Evolutionary conservation across 2,888 invertebrate genomes (phyloP), one percentile per base, ranked within the genome.

Genomic region (Trissolcus japonicus): DNA sequence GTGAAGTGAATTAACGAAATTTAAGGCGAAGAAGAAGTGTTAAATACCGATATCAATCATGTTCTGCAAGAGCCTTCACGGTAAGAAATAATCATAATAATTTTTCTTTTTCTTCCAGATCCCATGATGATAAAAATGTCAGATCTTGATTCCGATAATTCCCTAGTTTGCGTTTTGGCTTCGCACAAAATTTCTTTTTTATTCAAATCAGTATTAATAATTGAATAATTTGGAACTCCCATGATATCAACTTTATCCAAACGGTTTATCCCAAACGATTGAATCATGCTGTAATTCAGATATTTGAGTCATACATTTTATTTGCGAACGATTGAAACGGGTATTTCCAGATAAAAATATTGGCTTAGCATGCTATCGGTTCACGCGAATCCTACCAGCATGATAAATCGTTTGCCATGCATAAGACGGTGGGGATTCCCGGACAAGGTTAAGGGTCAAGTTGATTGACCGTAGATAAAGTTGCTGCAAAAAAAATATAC

Each of bases 371-470:
- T 53, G 46, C 14, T 67, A 75, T 75, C 67, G 63, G 63, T 71
- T 65, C n/a, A 41, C 62, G 60, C 62, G 71, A 72, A 67, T 76
- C 66, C 67, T 56, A 60, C 40, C 71, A 48, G 68, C 59, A 51
- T 68, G 61, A 78, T 78, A 78, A 78, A 73, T 73, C 69, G 65
- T 51, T 57, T 66, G 61, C 61, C 77, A 65, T 68, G 41, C 55
- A 17, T 40, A 50, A 35, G 51, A 67, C 53, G 72, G 60, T 71
- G 66, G 74, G 69, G 19, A 62, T 71, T 74, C 78, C 74, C 74
- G 73, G 78, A 66, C 73, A 78, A 78, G 78, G 78, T 74, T 66
- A 78, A 78, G 74, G 78, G 78, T 78, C 74, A 78, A 78, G 78
- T 78, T 78, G 74, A 78, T 54, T 74, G 78, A 74, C 78, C 78